Percentiles rank a stretch among this genome's conserved stretches.
Conservation (phyloP, 1,140 invertebrate genomes). For the Trialeurodes vaporariorum region DNA sequence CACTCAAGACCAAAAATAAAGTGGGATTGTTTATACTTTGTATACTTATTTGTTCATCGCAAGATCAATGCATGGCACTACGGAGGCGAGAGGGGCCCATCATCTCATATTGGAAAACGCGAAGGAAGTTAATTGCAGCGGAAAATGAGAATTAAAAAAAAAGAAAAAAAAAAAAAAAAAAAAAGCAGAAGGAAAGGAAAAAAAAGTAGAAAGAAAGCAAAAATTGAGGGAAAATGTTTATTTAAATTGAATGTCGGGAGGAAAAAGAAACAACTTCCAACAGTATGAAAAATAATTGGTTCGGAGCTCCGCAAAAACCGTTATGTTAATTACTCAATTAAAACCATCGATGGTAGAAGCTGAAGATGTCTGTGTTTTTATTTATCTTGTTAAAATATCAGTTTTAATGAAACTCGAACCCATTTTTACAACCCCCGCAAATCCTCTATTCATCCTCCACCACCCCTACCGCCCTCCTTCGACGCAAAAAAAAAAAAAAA, state of each 20-base stretch:
- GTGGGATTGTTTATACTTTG: too few relatives aligned
- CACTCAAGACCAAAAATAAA: too few relatives aligned
- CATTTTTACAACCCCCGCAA: not conserved
- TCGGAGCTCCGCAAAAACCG: not conserved
- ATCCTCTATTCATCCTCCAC: not conserved
- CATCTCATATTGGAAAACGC: too few relatives aligned
- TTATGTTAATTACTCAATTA: constrained; percentile 1
- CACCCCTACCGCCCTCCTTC: not conserved
- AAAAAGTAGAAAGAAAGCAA: not conserved
- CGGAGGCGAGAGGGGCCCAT: too few relatives aligned
- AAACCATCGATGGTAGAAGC: not conserved
- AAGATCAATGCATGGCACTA: too few relatives aligned
- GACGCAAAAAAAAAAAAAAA: not conserved
- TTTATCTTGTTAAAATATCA: constrained; percentile 1
- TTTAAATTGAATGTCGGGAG: not conserved
- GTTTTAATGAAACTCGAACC: not conserved
- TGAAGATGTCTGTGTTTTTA: not conserved
- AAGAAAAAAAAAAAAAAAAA: not conserved
- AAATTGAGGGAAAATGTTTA: not conserved
- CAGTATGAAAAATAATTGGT: constrained; percentile 1
- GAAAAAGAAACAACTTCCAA: not conserved
- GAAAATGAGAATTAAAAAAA: not conserved
- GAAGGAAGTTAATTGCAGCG: not conserved
- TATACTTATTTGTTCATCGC: too few relatives aligned
- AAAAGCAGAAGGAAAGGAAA: not conserved